Evolutionary conservation across 1,140 invertebrate genomes (phyloP).

Genomic region (Neodiprion virginianus): DNA sequence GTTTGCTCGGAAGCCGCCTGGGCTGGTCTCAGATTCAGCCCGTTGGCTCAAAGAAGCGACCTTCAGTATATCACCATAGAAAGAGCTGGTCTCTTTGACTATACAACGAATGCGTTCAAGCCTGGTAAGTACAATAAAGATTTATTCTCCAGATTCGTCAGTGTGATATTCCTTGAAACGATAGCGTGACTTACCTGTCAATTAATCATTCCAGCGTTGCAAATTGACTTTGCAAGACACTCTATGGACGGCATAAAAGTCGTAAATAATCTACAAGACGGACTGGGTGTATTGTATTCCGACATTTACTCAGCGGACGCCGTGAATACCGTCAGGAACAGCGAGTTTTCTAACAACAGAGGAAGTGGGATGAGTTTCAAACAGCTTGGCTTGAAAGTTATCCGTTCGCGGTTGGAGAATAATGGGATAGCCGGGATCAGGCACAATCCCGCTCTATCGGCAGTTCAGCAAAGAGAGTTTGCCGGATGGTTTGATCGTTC

Average conservation of each 20-base stretch:
- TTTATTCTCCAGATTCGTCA: not conserved
- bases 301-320: constrained; percentile 87
- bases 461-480: constrained; percentile 87
- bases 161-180: not conserved
- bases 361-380: constrained; percentile 90
- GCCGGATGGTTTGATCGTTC: constrained; percentile 87
- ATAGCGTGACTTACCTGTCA: not conserved
- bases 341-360: constrained; percentile 85
- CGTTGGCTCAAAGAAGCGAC: constrained; percentile 83
- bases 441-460: constrained; percentile 89
- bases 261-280: constrained; percentile 84
- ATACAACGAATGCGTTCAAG: constrained; percentile 87
- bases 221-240: constrained; percentile 96
- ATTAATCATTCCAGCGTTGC: constrained; percentile 70
- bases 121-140: constrained; percentile 61
- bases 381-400: constrained; percentile 83
- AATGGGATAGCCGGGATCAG: constrained; percentile 89
- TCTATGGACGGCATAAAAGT: constrained; percentile 85
- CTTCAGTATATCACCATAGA: constrained; percentile 90
- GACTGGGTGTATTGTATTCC: constrained; percentile 86
- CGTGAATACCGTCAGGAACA: constrained; percentile 86
- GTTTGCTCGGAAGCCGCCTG: constrained; percentile 90
- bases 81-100: constrained; percentile 93
- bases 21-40: constrained; percentile 90
- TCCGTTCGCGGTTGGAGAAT: constrained; percentile 78